Evolutionary conservation across 2,113 vertebrate species (phyloP).

Genomic region (Illadopsis cleaveri): DNA sequence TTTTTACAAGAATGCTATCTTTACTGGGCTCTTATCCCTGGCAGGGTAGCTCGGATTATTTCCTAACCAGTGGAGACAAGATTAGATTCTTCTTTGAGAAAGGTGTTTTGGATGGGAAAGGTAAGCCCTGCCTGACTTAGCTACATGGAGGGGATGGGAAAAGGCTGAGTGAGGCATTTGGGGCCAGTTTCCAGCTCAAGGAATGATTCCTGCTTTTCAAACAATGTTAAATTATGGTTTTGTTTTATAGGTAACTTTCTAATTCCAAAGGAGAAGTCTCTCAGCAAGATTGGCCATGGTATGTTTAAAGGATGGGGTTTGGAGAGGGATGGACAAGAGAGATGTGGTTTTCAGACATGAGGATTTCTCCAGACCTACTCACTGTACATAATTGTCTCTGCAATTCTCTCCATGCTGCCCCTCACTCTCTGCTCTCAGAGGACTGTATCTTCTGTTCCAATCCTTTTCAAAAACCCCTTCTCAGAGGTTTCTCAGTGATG

Average conservation of each 20-base stretch:
- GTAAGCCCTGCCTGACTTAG: constrained; percentile 61
- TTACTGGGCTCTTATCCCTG: background rate
- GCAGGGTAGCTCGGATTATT: constrained; percentile 92
- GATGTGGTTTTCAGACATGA: background rate
- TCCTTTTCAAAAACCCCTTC: background rate
- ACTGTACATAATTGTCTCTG: background rate
- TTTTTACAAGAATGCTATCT: background rate
- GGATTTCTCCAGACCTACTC: background rate
- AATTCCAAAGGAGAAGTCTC: constrained; percentile 81
- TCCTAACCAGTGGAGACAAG: constrained; percentile 94
- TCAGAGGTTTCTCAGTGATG: background rate
- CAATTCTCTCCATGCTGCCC: background rate
- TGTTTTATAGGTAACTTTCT: constrained; percentile 83
- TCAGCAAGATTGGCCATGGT: constrained; percentile 98
- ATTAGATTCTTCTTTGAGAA: constrained; percentile 97
- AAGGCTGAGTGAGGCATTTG: background rate
- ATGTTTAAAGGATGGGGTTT: background rate
- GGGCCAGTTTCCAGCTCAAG: background rate
- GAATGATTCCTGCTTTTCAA: background rate
- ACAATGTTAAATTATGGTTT: background rate
- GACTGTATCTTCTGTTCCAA: background rate
- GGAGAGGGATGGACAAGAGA: background rate
- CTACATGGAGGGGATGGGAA: background rate
- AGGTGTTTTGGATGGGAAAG: constrained; percentile 88
- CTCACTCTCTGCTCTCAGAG: background rate